Conservation (phyloP, 2,797 vertebrate genomes). For the Characodon lateralis region DNA sequence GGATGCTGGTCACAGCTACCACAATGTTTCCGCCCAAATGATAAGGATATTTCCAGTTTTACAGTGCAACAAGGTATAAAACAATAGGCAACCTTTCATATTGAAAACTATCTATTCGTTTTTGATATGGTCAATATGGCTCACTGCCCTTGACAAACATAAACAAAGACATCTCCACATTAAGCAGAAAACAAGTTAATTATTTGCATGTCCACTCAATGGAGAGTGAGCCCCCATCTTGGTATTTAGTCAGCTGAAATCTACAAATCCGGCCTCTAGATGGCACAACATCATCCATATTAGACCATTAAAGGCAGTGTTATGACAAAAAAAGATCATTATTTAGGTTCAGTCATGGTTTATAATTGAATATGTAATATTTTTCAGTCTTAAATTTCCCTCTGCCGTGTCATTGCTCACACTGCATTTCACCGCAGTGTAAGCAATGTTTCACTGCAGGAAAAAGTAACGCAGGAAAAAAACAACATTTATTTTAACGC, state of each 20-base stretch:
- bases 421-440: no score
- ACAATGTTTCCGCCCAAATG: constrained; percentile 55
- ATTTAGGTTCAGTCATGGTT: no score
- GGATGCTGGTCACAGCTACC: constrained; percentile 29
- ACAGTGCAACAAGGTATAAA: constrained; percentile 29
- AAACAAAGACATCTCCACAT: not conserved
- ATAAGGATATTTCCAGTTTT: constrained; percentile 31
- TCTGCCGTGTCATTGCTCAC: not conserved
- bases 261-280: not conserved
- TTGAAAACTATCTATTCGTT: constrained; percentile 13
- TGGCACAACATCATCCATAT: not conserved
- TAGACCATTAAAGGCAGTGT: not conserved
- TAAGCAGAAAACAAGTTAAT: not conserved
- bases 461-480: no score
- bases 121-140: not conserved
- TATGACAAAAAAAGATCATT: no score
- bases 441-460: no score
- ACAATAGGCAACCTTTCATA: constrained; percentile 28
- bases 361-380: not conserved
- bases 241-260: not conserved
- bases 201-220: not conserved
- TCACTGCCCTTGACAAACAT: not conserved
- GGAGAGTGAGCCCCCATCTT: not conserved
- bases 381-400: not conserved
- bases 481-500: no score